Conservation (phyloP, 2,797 vertebrate species). For the Lagocephalus sceleratus region DNA sequence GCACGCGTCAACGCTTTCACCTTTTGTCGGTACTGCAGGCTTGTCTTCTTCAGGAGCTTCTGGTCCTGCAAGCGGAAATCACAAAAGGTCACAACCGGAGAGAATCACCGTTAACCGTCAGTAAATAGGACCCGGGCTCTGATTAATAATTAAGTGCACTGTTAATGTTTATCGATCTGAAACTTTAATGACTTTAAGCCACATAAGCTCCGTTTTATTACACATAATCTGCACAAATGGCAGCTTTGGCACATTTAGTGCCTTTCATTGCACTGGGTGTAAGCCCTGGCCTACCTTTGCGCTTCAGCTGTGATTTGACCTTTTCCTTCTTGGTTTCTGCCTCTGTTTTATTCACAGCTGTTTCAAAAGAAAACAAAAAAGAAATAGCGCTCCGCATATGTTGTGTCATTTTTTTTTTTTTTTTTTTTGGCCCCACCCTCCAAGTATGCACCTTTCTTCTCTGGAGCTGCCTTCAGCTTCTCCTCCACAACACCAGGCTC, state of each 20-base stretch:
- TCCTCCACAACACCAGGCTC: constrained; percentile 36
- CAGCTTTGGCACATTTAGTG: too few species aligned
- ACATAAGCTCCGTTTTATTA: too few species aligned
- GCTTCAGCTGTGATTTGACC: constrained; percentile 34
- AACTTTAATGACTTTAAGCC: too few species aligned
- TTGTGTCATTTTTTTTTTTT: background rate
- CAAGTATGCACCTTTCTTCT: constrained; percentile 52
- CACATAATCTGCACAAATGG: too few species aligned
- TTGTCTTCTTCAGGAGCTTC: constrained; percentile 39
- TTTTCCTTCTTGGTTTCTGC: constrained; percentile 31
- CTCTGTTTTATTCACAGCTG: constrained; percentile 33
- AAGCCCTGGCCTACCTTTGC: constrained; percentile 48
- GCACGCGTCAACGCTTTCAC: constrained; percentile 11
- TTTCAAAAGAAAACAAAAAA: constrained; percentile 19
- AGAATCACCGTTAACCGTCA: background rate
- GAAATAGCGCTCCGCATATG: too few species aligned
- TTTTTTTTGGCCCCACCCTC: background rate
- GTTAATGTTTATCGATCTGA: too few species aligned
- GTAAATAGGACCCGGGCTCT: constrained; percentile 24
- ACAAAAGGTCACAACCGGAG: background rate
- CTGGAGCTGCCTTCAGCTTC: constrained; percentile 33
- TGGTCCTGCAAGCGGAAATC: constrained; percentile 32
- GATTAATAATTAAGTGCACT: constrained; percentile 17
- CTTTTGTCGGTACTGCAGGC: constrained; percentile 43
- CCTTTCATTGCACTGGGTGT: too few species aligned